Conservation (phyloP, 1,140 invertebrate genomes). For the Spodoptera litura region DNA sequence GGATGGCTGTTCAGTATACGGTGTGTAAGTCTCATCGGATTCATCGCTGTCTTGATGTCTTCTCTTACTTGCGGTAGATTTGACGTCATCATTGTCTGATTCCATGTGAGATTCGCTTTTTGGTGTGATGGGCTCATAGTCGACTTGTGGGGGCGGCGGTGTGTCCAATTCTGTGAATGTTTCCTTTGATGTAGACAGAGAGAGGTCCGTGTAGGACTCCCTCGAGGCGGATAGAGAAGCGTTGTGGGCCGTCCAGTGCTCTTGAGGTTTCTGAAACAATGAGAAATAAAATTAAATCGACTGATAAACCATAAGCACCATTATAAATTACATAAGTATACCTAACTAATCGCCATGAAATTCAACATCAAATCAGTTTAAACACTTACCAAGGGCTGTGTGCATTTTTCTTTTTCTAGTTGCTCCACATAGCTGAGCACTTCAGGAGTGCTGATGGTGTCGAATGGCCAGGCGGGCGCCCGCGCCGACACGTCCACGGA, state of each 20-base stretch:
- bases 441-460: slow-evolving; percentile 79
- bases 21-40: slow-evolving; percentile 78
- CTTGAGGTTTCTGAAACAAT: slow-evolving; percentile 61
- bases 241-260: slow-evolving; percentile 49
- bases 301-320: neutral
- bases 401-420: slow-evolving; percentile 74
- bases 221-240: neutral
- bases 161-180: slow-evolving; percentile 45
- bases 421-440: slow-evolving; percentile 78
- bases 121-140: slow-evolving; percentile 76
- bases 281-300: slow-evolving; percentile 35
- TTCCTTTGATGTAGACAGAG: slow-evolving; percentile 20
- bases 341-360: neutral
- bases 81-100: slow-evolving; percentile 71
- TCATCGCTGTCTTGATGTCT: slow-evolving; percentile 75
- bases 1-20: slow-evolving; percentile 68
- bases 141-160: slow-evolving; percentile 58
- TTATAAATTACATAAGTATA: neutral
- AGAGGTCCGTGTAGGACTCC: slow-evolving; percentile 17
- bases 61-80: slow-evolving; percentile 61
- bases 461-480: slow-evolving; percentile 53
- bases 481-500: slow-evolving; percentile 64
- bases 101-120: slow-evolving; percentile 76
- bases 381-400: slow-evolving; percentile 62
- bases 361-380: neutral